These are phyloP conservation scores for Limenitis camilla DNA, from an alignment of 2,888 invertebrate genomes.

Conservation along the genomic window DNA sequence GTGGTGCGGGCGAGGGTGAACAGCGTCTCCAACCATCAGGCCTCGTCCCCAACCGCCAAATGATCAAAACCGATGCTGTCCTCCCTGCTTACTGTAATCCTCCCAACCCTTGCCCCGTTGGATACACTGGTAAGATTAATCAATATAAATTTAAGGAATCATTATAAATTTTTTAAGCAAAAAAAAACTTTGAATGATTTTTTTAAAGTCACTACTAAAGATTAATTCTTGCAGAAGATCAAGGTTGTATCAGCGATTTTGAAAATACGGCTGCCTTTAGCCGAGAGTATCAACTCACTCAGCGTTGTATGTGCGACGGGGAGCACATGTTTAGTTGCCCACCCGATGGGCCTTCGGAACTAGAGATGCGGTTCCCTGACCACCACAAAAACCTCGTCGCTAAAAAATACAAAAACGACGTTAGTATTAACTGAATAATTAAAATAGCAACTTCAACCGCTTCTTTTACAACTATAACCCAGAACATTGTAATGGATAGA, in stretches of 20 bases:
- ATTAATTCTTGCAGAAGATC: constrained; percentile 73
- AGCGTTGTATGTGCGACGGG: constrained; percentile 97
- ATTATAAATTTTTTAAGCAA: no score
- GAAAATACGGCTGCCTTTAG: constrained; percentile 97
- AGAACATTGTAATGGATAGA: no score
- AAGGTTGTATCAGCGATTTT: constrained; percentile 93
- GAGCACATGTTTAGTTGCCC: constrained; percentile 98
- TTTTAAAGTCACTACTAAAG: no score
- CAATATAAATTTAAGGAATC: neutral
- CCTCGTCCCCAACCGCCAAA: constrained; percentile 75
- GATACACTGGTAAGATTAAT: constrained; percentile 81
- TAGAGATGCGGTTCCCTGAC: constrained; percentile 79
- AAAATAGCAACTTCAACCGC: neutral
- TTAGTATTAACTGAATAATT: constrained; percentile 36
- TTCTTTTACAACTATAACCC: no score
- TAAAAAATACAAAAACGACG: constrained; percentile 81
- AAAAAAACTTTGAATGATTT: no score
- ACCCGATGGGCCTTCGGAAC: constrained; percentile 58
- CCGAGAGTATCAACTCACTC: constrained; percentile 91
- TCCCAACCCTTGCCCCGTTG: constrained; percentile 98
- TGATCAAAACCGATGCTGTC: constrained; percentile 92
- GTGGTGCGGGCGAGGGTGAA: constrained; percentile 86
- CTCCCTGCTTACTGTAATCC: constrained; percentile 99
- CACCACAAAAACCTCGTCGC: constrained; percentile 83
- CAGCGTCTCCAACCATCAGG: constrained; percentile 77